Percentiles rank a stretch among this genome's conserved stretches.
Conservation (phyloP, 1,140 invertebrate genomes). For the Tetragonula clypearis region DNA sequence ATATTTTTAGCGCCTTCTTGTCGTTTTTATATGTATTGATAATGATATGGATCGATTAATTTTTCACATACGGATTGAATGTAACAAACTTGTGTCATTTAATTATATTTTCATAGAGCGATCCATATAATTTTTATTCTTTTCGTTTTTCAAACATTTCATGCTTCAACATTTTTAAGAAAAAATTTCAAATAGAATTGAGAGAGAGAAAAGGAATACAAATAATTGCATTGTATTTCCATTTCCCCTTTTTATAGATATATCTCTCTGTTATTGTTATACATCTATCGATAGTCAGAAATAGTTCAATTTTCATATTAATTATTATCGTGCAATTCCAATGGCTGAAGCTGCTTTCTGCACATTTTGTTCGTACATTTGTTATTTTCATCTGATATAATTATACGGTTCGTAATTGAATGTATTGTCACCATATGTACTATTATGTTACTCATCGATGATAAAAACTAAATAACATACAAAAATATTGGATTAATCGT, state of each 20-base stretch:
- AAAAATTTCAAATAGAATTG: background rate
- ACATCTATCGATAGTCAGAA: conserved; percentile 46
- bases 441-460: conserved; percentile 23
- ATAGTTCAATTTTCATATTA: conserved; percentile 42
- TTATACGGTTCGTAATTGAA: conserved; percentile 43
- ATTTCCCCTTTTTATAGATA: conserved; percentile 53
- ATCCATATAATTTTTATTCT: conserved; percentile 29
- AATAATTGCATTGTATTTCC: conserved; percentile 56
- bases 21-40: conserved; percentile 51
- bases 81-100: conserved; percentile 56
- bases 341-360: conserved; percentile 50
- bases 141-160: background rate
- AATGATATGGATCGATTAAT: conserved; percentile 56
- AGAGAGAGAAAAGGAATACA: conserved; percentile 34
- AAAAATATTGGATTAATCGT: no score
- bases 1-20: conserved; percentile 55
- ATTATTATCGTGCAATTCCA: conserved; percentile 57
- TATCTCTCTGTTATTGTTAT: conserved; percentile 14
- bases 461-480: conserved; percentile 6
- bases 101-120: conserved; percentile 57
- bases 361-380: conserved; percentile 53
- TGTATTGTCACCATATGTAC: background rate
- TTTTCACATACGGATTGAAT: conserved; percentile 58
- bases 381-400: conserved; percentile 48
- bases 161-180: background rate